phyloP scores from a whole-genome alignment of 2,888 invertebrate genomes.

The Caradrina kadenii region DNA sequence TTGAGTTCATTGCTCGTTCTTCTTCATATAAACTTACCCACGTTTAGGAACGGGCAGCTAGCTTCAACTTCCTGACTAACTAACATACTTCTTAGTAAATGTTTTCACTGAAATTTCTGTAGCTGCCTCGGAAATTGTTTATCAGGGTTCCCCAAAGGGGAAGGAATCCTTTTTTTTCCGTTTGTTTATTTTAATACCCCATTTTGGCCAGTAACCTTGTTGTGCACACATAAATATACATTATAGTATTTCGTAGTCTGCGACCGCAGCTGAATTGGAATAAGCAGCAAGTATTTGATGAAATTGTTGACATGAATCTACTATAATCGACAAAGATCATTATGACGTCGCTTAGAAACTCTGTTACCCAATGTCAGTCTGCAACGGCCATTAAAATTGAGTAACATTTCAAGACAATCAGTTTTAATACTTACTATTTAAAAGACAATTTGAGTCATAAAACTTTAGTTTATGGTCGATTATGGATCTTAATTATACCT shows the following conservation, averaged over 20 bases:
- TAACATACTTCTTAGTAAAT: no score
- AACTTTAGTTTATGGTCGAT: background rate
- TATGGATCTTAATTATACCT: background rate
- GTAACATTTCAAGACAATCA: constrained; percentile 7
- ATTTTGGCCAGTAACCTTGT: no score
- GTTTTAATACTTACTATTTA: background rate
- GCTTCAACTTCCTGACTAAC: no score
- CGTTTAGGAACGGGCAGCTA: no score
- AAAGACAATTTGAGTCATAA: background rate
- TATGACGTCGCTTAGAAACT: constrained; percentile 12
- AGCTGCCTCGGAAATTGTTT: background rate
- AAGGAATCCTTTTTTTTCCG: no score
- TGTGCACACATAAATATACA: no score
- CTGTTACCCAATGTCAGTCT: constrained; percentile 6
- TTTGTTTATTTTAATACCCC: no score
- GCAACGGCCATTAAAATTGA: background rate
- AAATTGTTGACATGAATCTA: background rate
- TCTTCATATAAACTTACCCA: no score
- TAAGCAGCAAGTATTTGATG: background rate
- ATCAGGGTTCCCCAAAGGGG: no score
- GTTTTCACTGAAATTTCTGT: background rate
- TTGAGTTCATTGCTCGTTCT: no score
- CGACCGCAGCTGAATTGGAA: no score
- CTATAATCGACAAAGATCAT: constrained; percentile 12
- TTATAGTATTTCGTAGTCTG: no score